Conservation (phyloP, 2,113 vertebrate genomes). For the Labeo rohita region DNA sequence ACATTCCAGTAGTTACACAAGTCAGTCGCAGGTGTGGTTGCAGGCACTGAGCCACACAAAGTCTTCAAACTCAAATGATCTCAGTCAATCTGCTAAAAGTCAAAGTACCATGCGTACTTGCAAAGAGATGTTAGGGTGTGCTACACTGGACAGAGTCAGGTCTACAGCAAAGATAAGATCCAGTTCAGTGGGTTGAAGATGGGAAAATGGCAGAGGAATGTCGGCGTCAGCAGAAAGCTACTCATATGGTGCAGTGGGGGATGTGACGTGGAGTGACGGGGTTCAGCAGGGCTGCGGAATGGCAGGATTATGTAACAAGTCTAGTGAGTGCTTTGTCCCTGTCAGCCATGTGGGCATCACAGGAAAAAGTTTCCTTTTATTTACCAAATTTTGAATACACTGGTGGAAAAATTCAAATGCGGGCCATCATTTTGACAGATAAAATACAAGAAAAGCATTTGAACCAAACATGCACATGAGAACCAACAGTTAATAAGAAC, state of each 20-base stretch:
- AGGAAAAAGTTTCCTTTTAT: neutral
- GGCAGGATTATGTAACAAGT: neutral
- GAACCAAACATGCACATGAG: neutral
- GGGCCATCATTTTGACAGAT: neutral
- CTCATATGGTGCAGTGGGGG: neutral
- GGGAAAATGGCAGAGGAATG: neutral
- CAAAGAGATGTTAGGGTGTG: no score
- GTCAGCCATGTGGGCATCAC: neutral
- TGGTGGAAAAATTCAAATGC: neutral
- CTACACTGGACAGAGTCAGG: neutral
- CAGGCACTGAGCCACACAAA: neutral
- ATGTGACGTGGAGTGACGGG: neutral
- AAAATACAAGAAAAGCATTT: neutral
- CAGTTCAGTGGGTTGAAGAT: neutral
- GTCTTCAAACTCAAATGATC: neutral
- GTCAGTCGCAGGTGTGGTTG: neutral
- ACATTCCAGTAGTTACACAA: neutral
- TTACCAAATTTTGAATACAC: neutral
- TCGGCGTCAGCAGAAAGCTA: neutral
- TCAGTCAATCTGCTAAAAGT: neutral
- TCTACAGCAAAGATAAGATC: neutral
- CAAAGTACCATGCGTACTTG: neutral
- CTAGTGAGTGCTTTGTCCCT: neutral
- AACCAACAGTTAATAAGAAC: no score
- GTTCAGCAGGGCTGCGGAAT: neutral